Evolutionary conservation across 2,797 vertebrate genomes (phyloP).

Genomic region (Chelmon rostratus): DNA sequence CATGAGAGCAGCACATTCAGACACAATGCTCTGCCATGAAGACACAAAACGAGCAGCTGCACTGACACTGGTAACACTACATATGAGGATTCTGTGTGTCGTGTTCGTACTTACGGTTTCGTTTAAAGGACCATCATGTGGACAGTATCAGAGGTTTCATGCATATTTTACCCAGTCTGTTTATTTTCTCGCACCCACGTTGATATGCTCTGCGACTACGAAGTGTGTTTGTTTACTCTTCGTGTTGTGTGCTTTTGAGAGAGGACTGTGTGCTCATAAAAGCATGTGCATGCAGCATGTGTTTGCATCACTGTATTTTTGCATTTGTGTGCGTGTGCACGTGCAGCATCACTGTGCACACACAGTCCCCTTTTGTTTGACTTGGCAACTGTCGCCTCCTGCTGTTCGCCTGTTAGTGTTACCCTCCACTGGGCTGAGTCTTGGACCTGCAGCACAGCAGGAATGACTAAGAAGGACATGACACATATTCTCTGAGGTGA

Average conservation of each 20-base stretch:
- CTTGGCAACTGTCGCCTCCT: slow-evolving; percentile 29
- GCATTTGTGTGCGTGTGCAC: neutral
- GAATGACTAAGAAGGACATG: slow-evolving; percentile 50
- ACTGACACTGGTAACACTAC: neutral
- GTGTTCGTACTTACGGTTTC: slow-evolving; percentile 5
- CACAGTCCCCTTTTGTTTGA: slow-evolving; percentile 35
- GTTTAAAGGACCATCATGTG: neutral
- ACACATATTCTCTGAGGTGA: slow-evolving; percentile 62
- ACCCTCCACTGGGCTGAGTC: slow-evolving; percentile 38
- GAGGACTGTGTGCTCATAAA: neutral
- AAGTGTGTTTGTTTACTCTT: slow-evolving; percentile 33
- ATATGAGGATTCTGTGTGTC: neutral
- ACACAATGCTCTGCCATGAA: slow-evolving; percentile 32
- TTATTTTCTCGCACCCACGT: slow-evolving; percentile 36
- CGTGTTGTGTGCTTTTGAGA: neutral
- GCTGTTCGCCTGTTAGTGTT: slow-evolving; percentile 60
- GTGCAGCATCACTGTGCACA: neutral
- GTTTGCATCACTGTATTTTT: neutral
- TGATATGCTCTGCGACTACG: slow-evolving; percentile 30
- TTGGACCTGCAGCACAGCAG: slow-evolving; percentile 20
- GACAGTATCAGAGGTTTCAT: slow-evolving; percentile 18
- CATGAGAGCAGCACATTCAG: slow-evolving; percentile 28
- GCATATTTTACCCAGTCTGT: slow-evolving; percentile 18
- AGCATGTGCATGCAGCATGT: neutral
- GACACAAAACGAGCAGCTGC: slow-evolving; percentile 39